These are phyloP conservation scores for Erynnis tages DNA, from an alignment of 2,888 invertebrate genomes.

Conservation along the genomic window DNA sequence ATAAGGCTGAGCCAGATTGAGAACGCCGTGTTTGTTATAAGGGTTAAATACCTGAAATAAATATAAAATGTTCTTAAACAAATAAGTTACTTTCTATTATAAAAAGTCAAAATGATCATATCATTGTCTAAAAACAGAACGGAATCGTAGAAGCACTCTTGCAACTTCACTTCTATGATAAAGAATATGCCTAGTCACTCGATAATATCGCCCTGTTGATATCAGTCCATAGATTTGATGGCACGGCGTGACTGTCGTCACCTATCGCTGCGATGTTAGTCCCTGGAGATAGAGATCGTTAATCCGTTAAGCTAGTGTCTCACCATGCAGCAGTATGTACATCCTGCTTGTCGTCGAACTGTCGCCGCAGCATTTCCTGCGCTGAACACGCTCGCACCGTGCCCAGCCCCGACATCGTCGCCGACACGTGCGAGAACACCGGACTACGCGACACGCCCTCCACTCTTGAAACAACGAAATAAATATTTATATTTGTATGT, in stretches of 20 bases:
- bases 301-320: slow-evolving; percentile 35
- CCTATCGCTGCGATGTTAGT: no score
- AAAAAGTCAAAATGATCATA: no score
- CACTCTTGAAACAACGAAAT: slow-evolving; percentile 50
- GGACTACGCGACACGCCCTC: slow-evolving; percentile 87
- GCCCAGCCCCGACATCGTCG: slow-evolving; percentile 88
- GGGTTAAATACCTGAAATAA: slow-evolving; percentile 77
- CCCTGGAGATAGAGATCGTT: no score
- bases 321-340: slow-evolving; percentile 84
- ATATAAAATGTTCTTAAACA: neutral
- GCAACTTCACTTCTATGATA: no score
- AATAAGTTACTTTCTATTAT: no score
- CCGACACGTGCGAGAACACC: slow-evolving; percentile 90
- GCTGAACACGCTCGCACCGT: slow-evolving; percentile 88
- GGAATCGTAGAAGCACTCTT: no score
- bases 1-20: slow-evolving; percentile 85
- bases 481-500: no score
- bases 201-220: no score
- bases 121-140: no score
- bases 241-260: no score
- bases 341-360: slow-evolving; percentile 85
- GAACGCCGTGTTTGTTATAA: slow-evolving; percentile 83
- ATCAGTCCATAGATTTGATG: no score
- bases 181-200: no score
- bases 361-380: slow-evolving; percentile 84